phyloP scores from a whole-genome alignment of 1,140 invertebrate species.

The Drosophila ambigua region DNA sequence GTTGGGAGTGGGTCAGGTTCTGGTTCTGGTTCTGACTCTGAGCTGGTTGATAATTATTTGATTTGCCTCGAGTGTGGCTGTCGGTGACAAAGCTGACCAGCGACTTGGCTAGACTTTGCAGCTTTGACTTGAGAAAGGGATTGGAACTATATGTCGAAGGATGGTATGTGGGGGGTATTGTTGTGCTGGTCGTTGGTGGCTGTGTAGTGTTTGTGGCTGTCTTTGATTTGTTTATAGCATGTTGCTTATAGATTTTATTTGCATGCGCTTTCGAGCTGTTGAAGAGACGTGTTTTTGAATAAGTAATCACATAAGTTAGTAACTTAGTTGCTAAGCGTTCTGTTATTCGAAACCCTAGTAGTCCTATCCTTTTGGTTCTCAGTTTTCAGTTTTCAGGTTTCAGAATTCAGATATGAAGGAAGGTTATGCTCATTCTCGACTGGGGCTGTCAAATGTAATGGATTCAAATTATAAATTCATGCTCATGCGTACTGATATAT shows the following conservation, averaged over 20 bases:
- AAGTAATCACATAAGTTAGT: constrained; percentile 74
- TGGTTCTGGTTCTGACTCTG: constrained; percentile 18
- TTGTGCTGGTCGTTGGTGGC: constrained; percentile 26
- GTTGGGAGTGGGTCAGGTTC: constrained; percentile 4
- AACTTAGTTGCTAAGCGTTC: constrained; percentile 35
- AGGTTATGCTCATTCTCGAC: constrained; percentile 15
- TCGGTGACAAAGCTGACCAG: constrained; percentile 47
- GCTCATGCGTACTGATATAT: constrained; percentile 33
- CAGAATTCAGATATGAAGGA: neutral
- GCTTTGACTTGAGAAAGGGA: constrained; percentile 69
- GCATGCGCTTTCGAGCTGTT: constrained; percentile 83
- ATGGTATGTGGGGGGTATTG: constrained; percentile 10
- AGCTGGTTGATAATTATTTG: neutral
- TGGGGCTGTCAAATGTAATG: constrained; percentile 1
- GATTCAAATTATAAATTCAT: constrained; percentile 22
- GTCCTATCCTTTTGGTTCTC: constrained; percentile 46
- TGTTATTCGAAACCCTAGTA: neutral
- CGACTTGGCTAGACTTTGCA: constrained; percentile 57
- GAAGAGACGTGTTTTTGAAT: constrained; percentile 77
- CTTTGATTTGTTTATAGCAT: constrained; percentile 59
- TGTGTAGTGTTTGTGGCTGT: constrained; percentile 43
- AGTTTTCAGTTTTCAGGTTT: constrained; percentile 3
- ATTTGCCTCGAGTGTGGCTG: constrained; percentile 19
- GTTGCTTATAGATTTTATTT: constrained; percentile 70
- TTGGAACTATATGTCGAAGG: constrained; percentile 58